A percentile compares a stretch with the other conserved stretches of the same genome.
phyloP scores from a whole-genome alignment of 2,888 invertebrate species.

The Coelopa pilipes region DNA sequence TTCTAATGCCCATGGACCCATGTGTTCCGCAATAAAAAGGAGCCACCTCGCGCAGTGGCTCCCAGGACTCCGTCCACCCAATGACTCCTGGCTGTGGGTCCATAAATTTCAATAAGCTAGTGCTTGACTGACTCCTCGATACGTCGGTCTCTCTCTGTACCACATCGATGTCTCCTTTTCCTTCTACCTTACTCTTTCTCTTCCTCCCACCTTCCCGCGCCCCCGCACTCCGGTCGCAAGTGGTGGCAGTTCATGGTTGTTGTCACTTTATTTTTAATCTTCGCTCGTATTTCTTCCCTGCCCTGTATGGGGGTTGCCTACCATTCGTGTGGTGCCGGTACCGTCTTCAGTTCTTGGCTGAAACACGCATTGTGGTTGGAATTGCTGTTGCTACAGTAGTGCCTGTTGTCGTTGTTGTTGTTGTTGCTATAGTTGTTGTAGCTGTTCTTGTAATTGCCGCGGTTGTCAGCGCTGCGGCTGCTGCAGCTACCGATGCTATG shows the following conservation, averaged over 20 bases:
- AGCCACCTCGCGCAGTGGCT: too few species aligned
- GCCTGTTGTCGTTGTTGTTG: too few species aligned
- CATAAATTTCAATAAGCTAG: too few species aligned
- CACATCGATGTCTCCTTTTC: too few species aligned
- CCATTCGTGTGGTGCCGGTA: neutral
- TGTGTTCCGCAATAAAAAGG: too few species aligned
- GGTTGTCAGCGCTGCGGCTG: neutral
- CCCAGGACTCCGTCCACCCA: too few species aligned
- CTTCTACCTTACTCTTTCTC: neutral
- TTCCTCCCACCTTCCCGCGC: neutral
- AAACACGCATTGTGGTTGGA: neutral
- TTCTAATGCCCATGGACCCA: too few species aligned
- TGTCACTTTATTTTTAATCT: neutral
- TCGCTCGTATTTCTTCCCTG: neutral
- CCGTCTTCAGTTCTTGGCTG: neutral
- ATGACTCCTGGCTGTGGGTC: too few species aligned
- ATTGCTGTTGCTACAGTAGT: neutral
- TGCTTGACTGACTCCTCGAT: too few species aligned
- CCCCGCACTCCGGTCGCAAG: neutral
- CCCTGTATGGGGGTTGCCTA: neutral
- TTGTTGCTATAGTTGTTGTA: neutral
- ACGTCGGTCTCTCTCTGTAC: too few species aligned
- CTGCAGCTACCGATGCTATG: conserved; percentile 61
- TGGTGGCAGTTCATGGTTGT: conserved; percentile 18
- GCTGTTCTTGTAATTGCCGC: neutral